Base-by-base conservation (phyloP, 2,113 vertebrate genomes). In the Chaenogobius annularis region DNA sequence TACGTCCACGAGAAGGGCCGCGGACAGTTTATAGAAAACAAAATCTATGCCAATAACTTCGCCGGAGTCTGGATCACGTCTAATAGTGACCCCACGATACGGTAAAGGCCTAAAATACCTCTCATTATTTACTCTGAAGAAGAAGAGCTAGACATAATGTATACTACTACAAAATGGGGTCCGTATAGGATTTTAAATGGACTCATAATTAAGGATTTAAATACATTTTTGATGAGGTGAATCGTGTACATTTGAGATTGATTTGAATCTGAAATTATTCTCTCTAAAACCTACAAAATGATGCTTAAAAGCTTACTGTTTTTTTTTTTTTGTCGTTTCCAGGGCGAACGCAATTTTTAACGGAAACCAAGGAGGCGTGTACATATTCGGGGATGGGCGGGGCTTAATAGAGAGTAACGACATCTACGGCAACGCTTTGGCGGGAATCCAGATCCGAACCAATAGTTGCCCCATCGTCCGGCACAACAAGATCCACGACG, bases 21-120 rank as follows among this genome's bases (percentile, higher is more conserved):
- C 87, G 98, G 98, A 73, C 98, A 99, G 85, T 99, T 99, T 92
- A 96, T 99, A 92, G 98, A 99, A 90, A 99, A 99, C 91, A 99
- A 99, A 93, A 99, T 99, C 93, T 99, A 98, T 93, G 97, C 97
- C 92, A 99, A 99, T 92, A 99, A 99, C 86, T 99, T 99, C 83
- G 98, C 98, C 70, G 98, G 98, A 26, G 98, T 99, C 85, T 99
- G 98, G 98, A 99, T 99, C 94, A 99, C 98, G 65, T 99, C 98
- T 91, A 99, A 98, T 92, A 99, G 98, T 79, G 98, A 99, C 92
- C 98, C 98, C 17, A 99, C 98, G 87, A 99, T 99, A 95, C 96
- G 98, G 98, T 99, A 75, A 83, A 80, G 61, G 87, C 37, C n/a
- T n/a, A n/a, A n/a, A n/a, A n/a, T n/a, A n/a, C n/a, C n/a, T n/a